Conservation (phyloP, 2,888 invertebrate genomes). For the Caenorhabditis panamensis region DNA sequence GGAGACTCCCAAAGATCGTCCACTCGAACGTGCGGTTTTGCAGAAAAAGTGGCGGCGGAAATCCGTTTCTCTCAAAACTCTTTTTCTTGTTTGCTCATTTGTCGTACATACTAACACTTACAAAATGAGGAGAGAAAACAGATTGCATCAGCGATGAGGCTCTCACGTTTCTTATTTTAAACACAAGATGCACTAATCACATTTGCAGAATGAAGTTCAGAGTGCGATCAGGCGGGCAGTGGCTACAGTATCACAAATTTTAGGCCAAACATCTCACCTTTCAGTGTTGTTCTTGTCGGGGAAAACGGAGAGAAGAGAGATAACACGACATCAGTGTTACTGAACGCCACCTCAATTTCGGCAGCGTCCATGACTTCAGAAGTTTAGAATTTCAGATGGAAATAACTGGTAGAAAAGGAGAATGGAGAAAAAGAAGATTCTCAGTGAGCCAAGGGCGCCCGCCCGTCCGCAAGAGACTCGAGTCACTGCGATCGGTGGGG, state of each 20-base stretch:
- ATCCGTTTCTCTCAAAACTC: conserved; percentile 33
- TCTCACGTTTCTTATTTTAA: not conserved
- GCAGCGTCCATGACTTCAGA: conserved; percentile 63
- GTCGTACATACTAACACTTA: conserved; percentile 45
- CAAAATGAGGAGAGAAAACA: conserved; percentile 11
- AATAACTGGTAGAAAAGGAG: conserved; percentile 12
- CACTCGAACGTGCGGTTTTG: conserved; percentile 56
- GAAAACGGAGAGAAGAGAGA: conserved; percentile 65
- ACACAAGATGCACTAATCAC: too few species aligned
- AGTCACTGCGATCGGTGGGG: conserved; percentile 15
- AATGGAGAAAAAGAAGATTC: conserved; percentile 17
- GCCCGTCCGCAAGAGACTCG: conserved; percentile 26
- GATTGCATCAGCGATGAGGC: conserved; percentile 34
- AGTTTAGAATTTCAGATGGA: conserved; percentile 4
- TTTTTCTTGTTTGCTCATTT: conserved; percentile 52
- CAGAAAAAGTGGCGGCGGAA: conserved; percentile 35
- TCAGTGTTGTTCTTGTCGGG: conserved; percentile 40
- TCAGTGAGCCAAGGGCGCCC: conserved; percentile 49
- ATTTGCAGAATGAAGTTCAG: too few species aligned
- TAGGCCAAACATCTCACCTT: conserved; percentile 41
- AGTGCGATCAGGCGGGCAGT: too few species aligned
- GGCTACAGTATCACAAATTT: not conserved
- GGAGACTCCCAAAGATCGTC: conserved; percentile 18
- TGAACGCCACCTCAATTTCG: conserved; percentile 67
- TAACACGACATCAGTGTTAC: conserved; percentile 64